Conservation (phyloP, 2,797 vertebrate species). For the Siniperca obscura region DNA sequence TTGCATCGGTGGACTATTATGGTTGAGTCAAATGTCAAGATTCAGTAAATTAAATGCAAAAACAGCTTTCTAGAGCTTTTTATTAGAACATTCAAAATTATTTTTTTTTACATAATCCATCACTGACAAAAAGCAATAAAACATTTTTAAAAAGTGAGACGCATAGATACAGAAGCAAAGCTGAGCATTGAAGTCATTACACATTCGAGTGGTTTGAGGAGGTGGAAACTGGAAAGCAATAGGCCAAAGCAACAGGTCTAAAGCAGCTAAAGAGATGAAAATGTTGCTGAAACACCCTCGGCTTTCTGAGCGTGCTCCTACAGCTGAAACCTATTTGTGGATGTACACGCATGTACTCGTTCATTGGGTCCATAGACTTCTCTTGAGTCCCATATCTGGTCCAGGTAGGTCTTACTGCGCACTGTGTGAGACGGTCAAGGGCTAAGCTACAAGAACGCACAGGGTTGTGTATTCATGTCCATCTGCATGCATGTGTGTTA, state of each 20-base stretch:
- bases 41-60: conserved; percentile 29
- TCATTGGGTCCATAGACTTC: conserved; percentile 69
- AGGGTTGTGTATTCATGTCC: conserved; percentile 68
- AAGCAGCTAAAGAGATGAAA: conserved; percentile 51
- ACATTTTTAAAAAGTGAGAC: conserved; percentile 47
- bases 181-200: conserved; percentile 56
- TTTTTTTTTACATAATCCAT: conserved; percentile 68
- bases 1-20: neutral
- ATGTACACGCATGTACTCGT: conserved; percentile 46
- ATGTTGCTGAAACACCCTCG: conserved; percentile 12
- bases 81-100: conserved; percentile 81
- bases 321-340: conserved; percentile 37
- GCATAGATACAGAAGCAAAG: conserved; percentile 65
- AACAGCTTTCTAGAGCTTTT: conserved; percentile 73
- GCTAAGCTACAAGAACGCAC: conserved; percentile 47
- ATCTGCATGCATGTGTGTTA: conserved; percentile 47
- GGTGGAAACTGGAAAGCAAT: conserved; percentile 42
- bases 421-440: conserved; percentile 35
- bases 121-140: conserved; percentile 68
- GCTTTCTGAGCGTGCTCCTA: conserved; percentile 47
- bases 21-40: neutral
- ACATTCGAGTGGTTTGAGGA: conserved; percentile 59
- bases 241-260: conserved; percentile 41
- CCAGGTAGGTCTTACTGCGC: conserved; percentile 43
- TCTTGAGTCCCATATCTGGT: conserved; percentile 62